phyloP scores from a whole-genome alignment of 2,113 vertebrate genomes.

The Ailuropoda melanoleuca region DNA sequence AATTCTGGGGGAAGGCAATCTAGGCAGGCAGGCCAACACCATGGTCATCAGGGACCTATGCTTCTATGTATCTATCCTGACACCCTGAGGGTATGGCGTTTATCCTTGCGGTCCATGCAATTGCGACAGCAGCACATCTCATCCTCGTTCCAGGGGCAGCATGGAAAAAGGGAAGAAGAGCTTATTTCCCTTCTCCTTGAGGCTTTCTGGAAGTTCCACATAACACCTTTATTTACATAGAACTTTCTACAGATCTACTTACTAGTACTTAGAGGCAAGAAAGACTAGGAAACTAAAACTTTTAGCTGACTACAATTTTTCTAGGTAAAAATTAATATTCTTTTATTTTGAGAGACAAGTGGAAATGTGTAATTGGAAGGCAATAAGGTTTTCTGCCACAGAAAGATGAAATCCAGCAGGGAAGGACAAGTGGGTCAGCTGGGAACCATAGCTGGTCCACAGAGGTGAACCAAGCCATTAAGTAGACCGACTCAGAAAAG shows the following conservation, averaged over 20 bases:
- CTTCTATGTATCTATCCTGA: background rate
- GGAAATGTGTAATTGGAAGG: background rate
- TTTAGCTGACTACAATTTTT: background rate
- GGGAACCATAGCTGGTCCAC: too few species aligned
- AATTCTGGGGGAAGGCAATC: background rate
- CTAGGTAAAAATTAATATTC: background rate
- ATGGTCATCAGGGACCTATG: fast-evolving
- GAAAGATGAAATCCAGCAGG: background rate
- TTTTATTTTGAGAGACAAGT: background rate
- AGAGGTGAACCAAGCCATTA: background rate
- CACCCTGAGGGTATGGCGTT: fast-evolving
- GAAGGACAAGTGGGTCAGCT: background rate
- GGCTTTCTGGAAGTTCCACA: background rate
- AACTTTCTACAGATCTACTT: fast-evolving
- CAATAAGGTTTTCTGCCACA: background rate
- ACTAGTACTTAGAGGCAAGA: background rate
- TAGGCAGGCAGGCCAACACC: background rate
- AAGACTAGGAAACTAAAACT: background rate
- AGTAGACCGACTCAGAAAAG: background rate
- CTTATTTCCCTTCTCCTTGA: background rate
- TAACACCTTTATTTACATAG: too few species aligned
- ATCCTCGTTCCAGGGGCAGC: background rate
- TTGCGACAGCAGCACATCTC: too few species aligned
- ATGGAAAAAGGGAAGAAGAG: too few species aligned
- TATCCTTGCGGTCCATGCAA: background rate